Percentiles rank a stretch among this genome's conserved stretches.
Conservation (phyloP, 1,140 invertebrate species). For the Pectinophora gossypiella region DNA sequence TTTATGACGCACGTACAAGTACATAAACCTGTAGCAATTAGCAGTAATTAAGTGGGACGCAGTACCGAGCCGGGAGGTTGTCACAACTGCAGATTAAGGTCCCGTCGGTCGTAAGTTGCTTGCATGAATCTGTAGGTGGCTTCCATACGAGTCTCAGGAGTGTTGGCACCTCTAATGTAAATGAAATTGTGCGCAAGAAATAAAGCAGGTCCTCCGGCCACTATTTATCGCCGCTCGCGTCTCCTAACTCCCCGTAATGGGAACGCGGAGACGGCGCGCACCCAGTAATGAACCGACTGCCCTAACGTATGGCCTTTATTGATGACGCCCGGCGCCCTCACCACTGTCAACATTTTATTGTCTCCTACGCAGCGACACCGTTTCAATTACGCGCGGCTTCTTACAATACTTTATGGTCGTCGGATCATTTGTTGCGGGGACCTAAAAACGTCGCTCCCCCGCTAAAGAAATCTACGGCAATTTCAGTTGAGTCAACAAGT, state of each 20-base stretch:
- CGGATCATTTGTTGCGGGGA: slow-evolving; percentile 19
- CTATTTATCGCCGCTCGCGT: slow-evolving; percentile 65
- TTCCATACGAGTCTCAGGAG: slow-evolving; percentile 61
- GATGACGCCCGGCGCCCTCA: slow-evolving; percentile 48
- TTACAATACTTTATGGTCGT: slow-evolving; percentile 37
- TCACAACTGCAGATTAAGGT: slow-evolving; percentile 60
- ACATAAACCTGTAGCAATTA: slow-evolving; percentile 43
- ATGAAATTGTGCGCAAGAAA: slow-evolving; percentile 71
- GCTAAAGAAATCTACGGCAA: background rate
- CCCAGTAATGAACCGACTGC: slow-evolving; percentile 57
- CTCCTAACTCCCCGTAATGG: slow-evolving; percentile 67
- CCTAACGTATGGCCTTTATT: slow-evolving; percentile 64
- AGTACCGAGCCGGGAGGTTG: slow-evolving; percentile 35
- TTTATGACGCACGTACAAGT: slow-evolving; percentile 53
- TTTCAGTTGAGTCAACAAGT: background rate
- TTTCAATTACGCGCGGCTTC: slow-evolving; percentile 48
- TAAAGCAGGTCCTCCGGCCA: slow-evolving; percentile 56
- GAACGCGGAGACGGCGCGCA: slow-evolving; percentile 44
- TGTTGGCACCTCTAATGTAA: slow-evolving; percentile 69
- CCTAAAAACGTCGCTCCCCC: background rate
- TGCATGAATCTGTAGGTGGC: slow-evolving; percentile 69
- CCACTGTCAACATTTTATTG: slow-evolving; percentile 42
- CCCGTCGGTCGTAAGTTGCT: slow-evolving; percentile 59
- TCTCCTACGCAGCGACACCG: slow-evolving; percentile 35
- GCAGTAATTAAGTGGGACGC: slow-evolving; percentile 63